Evolutionary conservation across 2,113 vertebrate genomes (phyloP), one percentile per base, ranked within the genome.

Genomic region (Melospiza georgiana): DNA sequence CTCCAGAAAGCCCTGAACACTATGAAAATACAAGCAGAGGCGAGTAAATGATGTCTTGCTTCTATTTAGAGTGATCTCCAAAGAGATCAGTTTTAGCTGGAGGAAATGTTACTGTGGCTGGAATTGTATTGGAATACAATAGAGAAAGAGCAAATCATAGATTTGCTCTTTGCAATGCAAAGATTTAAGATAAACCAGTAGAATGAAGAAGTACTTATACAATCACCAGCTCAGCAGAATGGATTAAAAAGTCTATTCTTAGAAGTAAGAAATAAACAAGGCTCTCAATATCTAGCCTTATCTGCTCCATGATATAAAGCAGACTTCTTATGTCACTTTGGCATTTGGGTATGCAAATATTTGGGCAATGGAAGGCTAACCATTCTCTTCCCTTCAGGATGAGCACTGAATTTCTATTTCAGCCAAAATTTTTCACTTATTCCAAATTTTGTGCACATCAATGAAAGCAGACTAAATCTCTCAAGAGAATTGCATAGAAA

Each of bases 11-110:
- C 67, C 68, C 74, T 63, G 80, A 94, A 72, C 43, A 46, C 46
- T 82, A 89, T 3, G 9, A 61, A 87, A 96, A 92, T 44, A 87
- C 62, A 90, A 88, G 81, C 65, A 91, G 74, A 94, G 72, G 77
- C 75, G 86, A 93, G 48, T 71, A 86, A 90, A 94, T 90, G 52
- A 48, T 75, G 46, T 62, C 73, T 93, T 95, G 72, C 62, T 89
- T 93, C 90, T 93, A 77, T 91, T 95, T 83, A 74, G 61, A 89
- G 80, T 6, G 19, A 92, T 48, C 33, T 67, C 27, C 51, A 54
- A 67, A 35, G 23, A 19, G n/a, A n/a, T 21, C 12, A 49, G n/a
- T 51, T 89, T 85, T 69, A 80, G 67, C 37, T 54, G 66, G 14
- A 73, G 57, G 55, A 94, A 90, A 74, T 27, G 17, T 65, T 84